Base-by-base conservation (phyloP, 92 coral and sea anemone species). In the Zoanthus sociatus region DNA sequence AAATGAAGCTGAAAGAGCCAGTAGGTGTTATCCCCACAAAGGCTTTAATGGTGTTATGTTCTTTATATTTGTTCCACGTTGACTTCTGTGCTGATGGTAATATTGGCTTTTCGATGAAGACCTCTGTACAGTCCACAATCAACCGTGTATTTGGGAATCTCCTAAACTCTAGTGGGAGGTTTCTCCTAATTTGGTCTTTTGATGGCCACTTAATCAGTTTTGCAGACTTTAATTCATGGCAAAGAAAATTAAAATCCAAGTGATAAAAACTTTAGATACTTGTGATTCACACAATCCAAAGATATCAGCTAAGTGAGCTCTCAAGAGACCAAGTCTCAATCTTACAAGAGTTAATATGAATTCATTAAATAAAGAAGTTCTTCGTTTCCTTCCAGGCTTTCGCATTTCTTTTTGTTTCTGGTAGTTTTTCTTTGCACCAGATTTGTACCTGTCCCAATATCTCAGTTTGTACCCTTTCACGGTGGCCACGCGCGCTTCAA, bases 41-140 rank as follows among this genome's bases (percentile, higher is more conserved):
- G 20, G 92, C 53, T 50, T 83, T 83, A 61, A 83, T 83, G 9
- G 91, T 89, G 37, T 83, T 89, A 84, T 89, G 88, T 54, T 77
- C 88, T 64, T 89, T 89, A 75, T 86, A 86, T 7, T 45, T 12
- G 14, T 76, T 76, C 84, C 76, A 58, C 30, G 84, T 86, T 66
- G 90, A 75, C 54, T 53, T 64, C 78, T 87, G 84, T 16, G 84
- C 84, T 77, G 77, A 77, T 60, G 89, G 89, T 60, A 77, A 55
- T 26, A 84, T 54, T 32, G 89, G 84, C 71, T 87, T 87, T 64
- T 87, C 47, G 6, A 77, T 61, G 42, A 26, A 53, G 2, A 86
- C 73, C 26, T 86, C 89, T 5, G 89, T 86, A 30, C 90, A 88
- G 73, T 79, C 90, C 17, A 79, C 81, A 54, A 88, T 61, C 73